A percentile compares a stretch with the other conserved stretches of the same genome.
phyloP scores from a whole-genome alignment of 2,113 vertebrate genomes.

The Acanthisitta chloris region DNA sequence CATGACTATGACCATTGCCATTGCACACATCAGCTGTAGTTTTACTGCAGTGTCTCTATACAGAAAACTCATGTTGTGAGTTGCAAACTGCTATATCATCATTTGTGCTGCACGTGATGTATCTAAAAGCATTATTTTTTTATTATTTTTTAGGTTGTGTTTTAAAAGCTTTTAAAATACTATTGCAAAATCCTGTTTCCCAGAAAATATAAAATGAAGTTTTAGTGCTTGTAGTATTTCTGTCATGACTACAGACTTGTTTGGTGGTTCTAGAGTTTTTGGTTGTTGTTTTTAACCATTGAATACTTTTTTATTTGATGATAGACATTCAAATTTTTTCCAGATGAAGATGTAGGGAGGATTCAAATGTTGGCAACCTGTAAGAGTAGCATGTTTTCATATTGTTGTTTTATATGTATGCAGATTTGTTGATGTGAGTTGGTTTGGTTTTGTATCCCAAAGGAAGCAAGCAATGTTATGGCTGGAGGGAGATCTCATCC shows the following conservation, averaged over 20 bases:
- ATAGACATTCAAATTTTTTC: neutral
- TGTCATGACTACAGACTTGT: neutral
- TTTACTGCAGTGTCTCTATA: neutral
- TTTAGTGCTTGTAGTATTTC: neutral
- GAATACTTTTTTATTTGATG: neutral
- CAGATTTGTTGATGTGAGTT: neutral
- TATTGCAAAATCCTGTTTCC: neutral
- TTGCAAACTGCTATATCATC: neutral
- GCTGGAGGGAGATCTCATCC: constrained; percentile 84
- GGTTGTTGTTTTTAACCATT: neutral
- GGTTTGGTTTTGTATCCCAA: constrained; percentile 12
- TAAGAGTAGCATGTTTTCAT: neutral
- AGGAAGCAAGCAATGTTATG: constrained; percentile 90
- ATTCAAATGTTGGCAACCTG: neutral
- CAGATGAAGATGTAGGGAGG: neutral
- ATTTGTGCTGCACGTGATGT: neutral
- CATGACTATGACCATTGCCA: neutral
- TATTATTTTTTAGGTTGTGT: neutral
- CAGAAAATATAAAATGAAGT: neutral
- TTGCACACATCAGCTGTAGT: neutral
- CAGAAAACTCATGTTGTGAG: neutral
- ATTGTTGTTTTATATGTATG: neutral
- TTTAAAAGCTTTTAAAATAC: neutral
- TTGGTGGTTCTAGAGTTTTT: neutral
- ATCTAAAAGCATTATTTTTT: neutral